Evolutionary conservation across 1,140 invertebrate species (phyloP).

Genomic region (Bacillus rossius): DNA sequence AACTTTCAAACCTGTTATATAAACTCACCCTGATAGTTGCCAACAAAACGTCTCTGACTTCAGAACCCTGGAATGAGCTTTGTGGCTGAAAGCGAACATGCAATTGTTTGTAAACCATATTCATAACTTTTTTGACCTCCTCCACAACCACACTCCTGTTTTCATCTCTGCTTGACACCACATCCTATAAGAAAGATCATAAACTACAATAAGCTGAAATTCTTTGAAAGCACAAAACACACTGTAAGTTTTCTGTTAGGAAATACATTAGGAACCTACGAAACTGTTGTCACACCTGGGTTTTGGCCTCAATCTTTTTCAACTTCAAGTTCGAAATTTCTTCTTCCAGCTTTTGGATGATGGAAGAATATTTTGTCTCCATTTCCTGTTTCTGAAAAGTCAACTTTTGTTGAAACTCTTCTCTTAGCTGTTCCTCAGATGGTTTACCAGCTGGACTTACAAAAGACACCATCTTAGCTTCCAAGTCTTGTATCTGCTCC

Average conservation of each 20-base stretch:
- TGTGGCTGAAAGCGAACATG: background rate
- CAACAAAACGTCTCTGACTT: background rate
- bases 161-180: background rate
- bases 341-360: too few species aligned
- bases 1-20: background rate
- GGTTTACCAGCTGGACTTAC: too few species aligned
- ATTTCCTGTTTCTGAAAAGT: too few species aligned
- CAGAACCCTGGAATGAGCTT: background rate
- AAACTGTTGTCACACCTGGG: too few species aligned
- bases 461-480: too few species aligned
- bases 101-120: slow-evolving; percentile 8
- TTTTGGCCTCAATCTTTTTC: too few species aligned
- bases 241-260: background rate
- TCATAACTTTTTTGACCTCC: slow-evolving; percentile 14
- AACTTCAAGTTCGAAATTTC: too few species aligned
- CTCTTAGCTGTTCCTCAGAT: too few species aligned
- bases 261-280: background rate
- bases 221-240: background rate
- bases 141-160: background rate
- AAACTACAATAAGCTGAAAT: background rate
- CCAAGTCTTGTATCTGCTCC: too few species aligned
- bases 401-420: too few species aligned
- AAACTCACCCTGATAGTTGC: background rate
- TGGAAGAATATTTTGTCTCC: too few species aligned
- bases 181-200: background rate